Evolutionary conservation across 2,797 vertebrate species (phyloP), one percentile per base, ranked within the genome.

Genomic region (Melanotaenia boesemani): DNA sequence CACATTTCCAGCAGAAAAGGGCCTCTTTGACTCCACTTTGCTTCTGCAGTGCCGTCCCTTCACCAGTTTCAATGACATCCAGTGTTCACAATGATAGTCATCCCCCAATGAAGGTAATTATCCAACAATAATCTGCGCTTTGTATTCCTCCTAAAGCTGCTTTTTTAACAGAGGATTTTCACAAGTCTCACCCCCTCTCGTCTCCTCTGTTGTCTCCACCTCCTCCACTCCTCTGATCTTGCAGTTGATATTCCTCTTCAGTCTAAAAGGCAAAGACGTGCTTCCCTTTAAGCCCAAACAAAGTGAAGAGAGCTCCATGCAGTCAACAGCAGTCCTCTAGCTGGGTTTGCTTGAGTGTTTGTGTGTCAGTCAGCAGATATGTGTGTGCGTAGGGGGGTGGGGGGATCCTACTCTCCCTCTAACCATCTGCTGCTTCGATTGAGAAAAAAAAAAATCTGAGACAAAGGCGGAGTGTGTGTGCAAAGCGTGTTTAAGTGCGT

Each of bases 371-470:
- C 61, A 75, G 86, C 75, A 76, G 41, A 54, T 79, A 62, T 66
- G 74, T 58, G 48, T 18, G 18, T 15, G 20, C 16, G 32, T 80
- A 54, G 41, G 60, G 15, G 55, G 67, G 20, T 13, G 58, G 76
- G 88, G 90, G 85, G 84, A 84, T 92, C 91, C 91, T 92, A 89
- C 91, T 92, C 91, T 87, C 89, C 91, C 88, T 90, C 89, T 76
- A 92, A 94, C 93, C 95, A 95, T 95, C 94, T 95, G 94, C 87
- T 94, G 87, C 86, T 86, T 93, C 88, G 89, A 82, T 91, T 89
- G 82, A 85, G 76, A 74, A 88, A 72, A 80, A 76, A 76, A 72
- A 84, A 5, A 85, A 76, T 57, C 63, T 3, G 69, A 89, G 85
- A 93, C 91, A 92, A 92, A 92, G 87, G 71, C 78, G 6, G 15